Evolutionary conservation across 1,140 invertebrate genomes (phyloP), one percentile per base, ranked within the genome.

Genomic region (Sycophila sp.): DNA sequence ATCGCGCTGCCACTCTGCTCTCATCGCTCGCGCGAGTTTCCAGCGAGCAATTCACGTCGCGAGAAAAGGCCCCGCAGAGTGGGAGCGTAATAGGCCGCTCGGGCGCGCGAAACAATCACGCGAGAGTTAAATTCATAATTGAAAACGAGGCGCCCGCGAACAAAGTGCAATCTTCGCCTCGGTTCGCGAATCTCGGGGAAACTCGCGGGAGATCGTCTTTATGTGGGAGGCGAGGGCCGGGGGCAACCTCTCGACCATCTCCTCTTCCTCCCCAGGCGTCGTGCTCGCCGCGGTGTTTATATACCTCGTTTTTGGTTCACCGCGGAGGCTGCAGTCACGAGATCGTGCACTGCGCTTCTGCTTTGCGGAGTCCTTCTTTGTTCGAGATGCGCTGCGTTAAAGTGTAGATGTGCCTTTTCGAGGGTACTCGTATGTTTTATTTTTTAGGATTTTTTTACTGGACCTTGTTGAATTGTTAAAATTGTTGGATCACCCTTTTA

Each of bases 71-170:
- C n/a, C 24, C 24, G 24, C 3, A 19, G 42, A 45, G 42, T 2
- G 1, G 19, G 17, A 42, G 5, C 22, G 13, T n/a, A 53, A 38
- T 45, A 60, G 38, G 32, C 17, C 15, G 11, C 22, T 30, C n/a
- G 17, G 15, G 53, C 32, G 30, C 32, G 13, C 22, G 28, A 65
- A 65, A 53, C 22, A 51, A 53, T 38, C 60, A 49, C 42, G 42
- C 28, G 30, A 49, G 24, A 24, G 26, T 49, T n/a, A 63, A 63
- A 49, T 49, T 63, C 28, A 19, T 65, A 65, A 65, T 64, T 65
- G 62, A 65, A 53, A 53, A 51, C 47, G 32, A 65, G 19, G 1
- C 17, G 11, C 15, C 6, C 6, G 34, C 8, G n/a, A 47, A 38
- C 6, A 26, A 22, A 22, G 24, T 8, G 51, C 32, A 55, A 40